These are phyloP conservation scores for Clarias macrocephalus DNA, from an alignment of 2,113 vertebrate species.

Conservation along the genomic window DNA sequence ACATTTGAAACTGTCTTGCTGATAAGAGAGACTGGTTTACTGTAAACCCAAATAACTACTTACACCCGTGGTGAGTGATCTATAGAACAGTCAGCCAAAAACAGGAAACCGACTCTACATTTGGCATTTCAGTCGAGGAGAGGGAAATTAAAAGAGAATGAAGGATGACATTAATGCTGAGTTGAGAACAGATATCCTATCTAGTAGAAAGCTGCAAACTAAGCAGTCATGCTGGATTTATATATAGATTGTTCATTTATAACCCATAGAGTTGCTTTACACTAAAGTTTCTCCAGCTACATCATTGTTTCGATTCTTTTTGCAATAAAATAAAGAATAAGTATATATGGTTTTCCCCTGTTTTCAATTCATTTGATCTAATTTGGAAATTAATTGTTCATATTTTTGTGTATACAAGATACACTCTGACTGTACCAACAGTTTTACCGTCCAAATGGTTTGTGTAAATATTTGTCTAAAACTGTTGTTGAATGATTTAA, in stretches of 20 bases:
- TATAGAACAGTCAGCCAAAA: not conserved
- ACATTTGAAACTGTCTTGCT: not conserved
- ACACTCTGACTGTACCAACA: not conserved
- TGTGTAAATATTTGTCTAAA: not conserved
- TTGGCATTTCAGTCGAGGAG: not conserved
- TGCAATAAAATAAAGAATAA: constrained; percentile 10
- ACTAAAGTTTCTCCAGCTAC: not conserved
- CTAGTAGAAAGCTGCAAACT: constrained; percentile 10
- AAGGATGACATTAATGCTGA: constrained; percentile 33
- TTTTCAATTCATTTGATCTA: not conserved
- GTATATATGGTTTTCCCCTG: not conserved
- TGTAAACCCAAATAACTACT: not conserved
- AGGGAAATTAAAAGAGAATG: constrained; percentile 37
- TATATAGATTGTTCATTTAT: constrained; percentile 38
- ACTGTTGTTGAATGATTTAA: not conserved
- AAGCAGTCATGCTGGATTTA: constrained; percentile 37
- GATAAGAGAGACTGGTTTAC: not conserved
- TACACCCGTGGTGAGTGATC: not conserved
- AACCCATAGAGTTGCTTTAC: constrained; percentile 31
- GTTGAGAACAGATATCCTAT: constrained; percentile 32
- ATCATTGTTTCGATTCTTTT: not conserved
- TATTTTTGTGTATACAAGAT: not conserved
- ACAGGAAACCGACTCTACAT: not conserved
- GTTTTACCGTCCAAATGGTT: not conserved
- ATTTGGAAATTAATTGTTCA: not conserved